These are phyloP conservation scores for Nephotettix cincticeps DNA, from an alignment of 1,140 invertebrate species.

Conservation along the genomic window DNA sequence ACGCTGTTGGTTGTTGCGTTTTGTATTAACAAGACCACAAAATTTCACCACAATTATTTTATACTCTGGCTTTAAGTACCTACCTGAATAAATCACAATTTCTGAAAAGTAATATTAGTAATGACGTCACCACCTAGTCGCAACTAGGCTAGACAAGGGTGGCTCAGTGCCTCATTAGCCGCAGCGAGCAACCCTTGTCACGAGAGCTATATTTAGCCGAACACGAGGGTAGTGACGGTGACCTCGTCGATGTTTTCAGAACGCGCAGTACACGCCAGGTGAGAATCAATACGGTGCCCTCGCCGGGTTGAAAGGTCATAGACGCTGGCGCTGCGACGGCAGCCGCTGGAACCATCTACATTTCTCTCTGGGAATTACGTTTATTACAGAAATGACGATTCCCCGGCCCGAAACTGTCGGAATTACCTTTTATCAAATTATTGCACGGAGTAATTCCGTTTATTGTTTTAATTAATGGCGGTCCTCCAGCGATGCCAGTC, in stretches of 20 bases:
- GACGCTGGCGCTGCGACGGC: neutral
- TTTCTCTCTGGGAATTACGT: neutral
- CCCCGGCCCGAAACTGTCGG: neutral
- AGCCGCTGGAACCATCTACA: neutral
- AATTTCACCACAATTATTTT: too few species aligned
- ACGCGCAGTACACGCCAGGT: constrained; percentile 13
- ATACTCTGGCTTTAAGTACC: too few species aligned
- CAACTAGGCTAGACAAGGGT: too few species aligned
- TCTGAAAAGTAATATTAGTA: too few species aligned
- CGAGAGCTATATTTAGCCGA: too few species aligned
- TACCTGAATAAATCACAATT: too few species aligned
- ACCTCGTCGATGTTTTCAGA: constrained; percentile 17
- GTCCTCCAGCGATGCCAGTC: neutral
- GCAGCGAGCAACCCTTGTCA: too few species aligned
- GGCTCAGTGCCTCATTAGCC: too few species aligned
- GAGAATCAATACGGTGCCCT: constrained; percentile 32
- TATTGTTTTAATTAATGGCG: constrained; percentile 7
- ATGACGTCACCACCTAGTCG: too few species aligned
- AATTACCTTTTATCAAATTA: constrained; percentile 11
- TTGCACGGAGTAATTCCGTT: neutral
- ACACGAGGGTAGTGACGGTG: too few species aligned
- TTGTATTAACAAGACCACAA: too few species aligned
- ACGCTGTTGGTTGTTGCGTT: too few species aligned
- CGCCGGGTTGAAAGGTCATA: constrained; percentile 29
- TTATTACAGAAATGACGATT: constrained; percentile 3